Conservation (phyloP, 2,797 vertebrate genomes). For the Ataeniobius toweri region DNA sequence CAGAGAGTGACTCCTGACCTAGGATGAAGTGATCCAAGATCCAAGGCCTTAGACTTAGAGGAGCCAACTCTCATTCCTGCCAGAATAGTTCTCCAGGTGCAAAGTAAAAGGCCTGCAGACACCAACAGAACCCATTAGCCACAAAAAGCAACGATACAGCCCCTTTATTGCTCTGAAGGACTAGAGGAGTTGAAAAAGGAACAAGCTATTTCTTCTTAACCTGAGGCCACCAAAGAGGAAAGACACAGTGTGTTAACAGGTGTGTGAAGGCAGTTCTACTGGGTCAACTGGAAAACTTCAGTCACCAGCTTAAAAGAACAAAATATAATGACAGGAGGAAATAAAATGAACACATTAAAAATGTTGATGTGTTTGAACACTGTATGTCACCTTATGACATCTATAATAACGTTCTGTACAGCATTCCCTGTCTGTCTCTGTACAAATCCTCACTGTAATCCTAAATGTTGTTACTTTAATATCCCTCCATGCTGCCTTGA, state of each 20-base stretch:
- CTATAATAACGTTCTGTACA: neutral
- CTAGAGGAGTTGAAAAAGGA: conserved; percentile 65
- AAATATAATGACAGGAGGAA: neutral
- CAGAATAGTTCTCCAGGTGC: neutral
- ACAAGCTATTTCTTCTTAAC: conserved; percentile 70
- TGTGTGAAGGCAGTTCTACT: conserved; percentile 59
- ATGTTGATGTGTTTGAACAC: neutral
- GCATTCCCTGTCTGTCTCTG: neutral
- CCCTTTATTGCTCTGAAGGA: conserved; percentile 18
- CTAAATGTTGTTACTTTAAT: no score
- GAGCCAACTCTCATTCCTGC: neutral
- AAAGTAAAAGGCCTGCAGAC: neutral
- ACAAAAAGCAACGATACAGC: neutral
- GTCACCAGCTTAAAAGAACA: conserved; percentile 57
- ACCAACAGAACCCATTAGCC: neutral
- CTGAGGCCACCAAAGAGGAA: conserved; percentile 72
- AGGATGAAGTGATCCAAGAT: neutral
- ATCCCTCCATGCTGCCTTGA: no score
- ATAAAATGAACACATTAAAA: neutral
- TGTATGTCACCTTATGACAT: neutral
- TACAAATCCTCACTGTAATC: neutral
- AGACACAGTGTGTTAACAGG: conserved; percentile 67
- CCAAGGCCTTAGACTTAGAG: neutral
- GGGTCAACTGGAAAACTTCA: conserved; percentile 73
- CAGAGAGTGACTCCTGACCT: neutral